Evolutionary conservation across 30 jellyfish, hydroid and myxozoan genomes (phyloP).

Genomic region (Aurelia sp.): DNA sequence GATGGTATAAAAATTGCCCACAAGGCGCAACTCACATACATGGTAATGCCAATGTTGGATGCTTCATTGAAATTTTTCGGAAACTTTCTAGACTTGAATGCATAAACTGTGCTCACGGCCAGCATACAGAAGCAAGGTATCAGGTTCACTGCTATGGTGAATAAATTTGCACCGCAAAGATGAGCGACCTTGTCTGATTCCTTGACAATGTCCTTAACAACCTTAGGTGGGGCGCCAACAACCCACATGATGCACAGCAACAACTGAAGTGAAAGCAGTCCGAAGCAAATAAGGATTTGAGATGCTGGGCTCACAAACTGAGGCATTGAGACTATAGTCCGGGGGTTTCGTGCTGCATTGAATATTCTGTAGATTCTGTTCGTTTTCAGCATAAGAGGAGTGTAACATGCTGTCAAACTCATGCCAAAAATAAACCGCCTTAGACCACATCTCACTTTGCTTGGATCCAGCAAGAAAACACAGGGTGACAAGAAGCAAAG

Average conservation of each 20-base stretch:
- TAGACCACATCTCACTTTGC: slow-evolving; percentile 41
- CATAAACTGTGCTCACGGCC: slow-evolving; percentile 76
- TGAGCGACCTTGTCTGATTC: slow-evolving; percentile 53
- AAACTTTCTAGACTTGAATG: slow-evolving; percentile 88
- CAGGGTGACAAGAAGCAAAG: slow-evolving; percentile 61
- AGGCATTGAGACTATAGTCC: slow-evolving; percentile 32
- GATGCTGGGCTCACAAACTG: slow-evolving; percentile 70
- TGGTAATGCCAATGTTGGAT: slow-evolving; percentile 85
- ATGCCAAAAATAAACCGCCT: slow-evolving; percentile 76
- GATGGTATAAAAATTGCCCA: slow-evolving; percentile 64
- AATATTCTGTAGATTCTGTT: slow-evolving; percentile 81
- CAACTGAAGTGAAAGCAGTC: slow-evolving; percentile 68
- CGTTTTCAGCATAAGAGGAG: slow-evolving; percentile 80
- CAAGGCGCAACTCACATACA: slow-evolving; percentile 77
- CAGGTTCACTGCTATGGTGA: slow-evolving; percentile 57
- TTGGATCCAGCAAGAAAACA: slow-evolving; percentile 47
- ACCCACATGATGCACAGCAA: slow-evolving; percentile 78
- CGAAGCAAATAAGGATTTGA: slow-evolving; percentile 71
- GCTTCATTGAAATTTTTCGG: slow-evolving; percentile 90
- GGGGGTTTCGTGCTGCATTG: slow-evolving; percentile 50
- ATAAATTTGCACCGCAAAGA: slow-evolving; percentile 23
- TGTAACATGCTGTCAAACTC: slow-evolving; percentile 75
- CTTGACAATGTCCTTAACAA: slow-evolving; percentile 41
- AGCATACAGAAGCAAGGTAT: slow-evolving; percentile 65
- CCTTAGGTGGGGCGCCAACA: slow-evolving; percentile 62